phyloP scores from a whole-genome alignment of 2,888 invertebrate genomes.

The Myopa tessellatipennis region DNA sequence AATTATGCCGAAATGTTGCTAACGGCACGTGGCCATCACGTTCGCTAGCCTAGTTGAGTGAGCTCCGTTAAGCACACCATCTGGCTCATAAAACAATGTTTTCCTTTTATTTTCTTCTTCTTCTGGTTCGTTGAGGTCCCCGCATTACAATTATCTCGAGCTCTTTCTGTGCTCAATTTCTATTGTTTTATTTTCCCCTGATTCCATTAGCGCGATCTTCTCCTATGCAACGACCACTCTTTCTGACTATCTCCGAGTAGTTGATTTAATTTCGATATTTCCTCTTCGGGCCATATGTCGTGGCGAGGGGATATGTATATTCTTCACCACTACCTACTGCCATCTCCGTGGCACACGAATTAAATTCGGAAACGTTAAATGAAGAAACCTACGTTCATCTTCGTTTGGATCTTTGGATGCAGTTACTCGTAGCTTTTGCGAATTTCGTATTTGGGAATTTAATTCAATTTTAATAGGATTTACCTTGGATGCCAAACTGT shows the following conservation, averaged over 20 bases:
- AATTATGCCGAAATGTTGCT: neutral
- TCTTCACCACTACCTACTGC: neutral
- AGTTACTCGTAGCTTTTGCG: neutral
- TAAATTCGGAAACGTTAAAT: constrained; percentile 9
- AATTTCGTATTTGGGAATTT: neutral
- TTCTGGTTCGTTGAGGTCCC: neutral
- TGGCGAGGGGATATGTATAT: neutral
- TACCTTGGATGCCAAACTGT: neutral
- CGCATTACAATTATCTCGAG: constrained; percentile 13
- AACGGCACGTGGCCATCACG: constrained; percentile 33
- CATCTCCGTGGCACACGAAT: constrained; percentile 13
- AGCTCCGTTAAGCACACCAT: neutral
- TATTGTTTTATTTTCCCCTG: constrained; percentile 8
- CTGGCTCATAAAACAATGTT: constrained; percentile 4
- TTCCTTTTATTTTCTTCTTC: neutral
- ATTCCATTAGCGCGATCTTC: neutral
- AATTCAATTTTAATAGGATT: constrained; percentile 32
- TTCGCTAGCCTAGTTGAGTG: constrained; percentile 11
- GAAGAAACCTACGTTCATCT: neutral
- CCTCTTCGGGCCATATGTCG: constrained; percentile 18
- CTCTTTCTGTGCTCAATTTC: constrained; percentile 12
- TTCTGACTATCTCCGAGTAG: neutral
- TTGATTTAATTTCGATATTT: constrained; percentile 14
- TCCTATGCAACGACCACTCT: neutral
- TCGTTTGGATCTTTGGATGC: neutral